phyloP scores from a whole-genome alignment of 2,113 vertebrate species.

The Phoenicopterus ruber region DNA sequence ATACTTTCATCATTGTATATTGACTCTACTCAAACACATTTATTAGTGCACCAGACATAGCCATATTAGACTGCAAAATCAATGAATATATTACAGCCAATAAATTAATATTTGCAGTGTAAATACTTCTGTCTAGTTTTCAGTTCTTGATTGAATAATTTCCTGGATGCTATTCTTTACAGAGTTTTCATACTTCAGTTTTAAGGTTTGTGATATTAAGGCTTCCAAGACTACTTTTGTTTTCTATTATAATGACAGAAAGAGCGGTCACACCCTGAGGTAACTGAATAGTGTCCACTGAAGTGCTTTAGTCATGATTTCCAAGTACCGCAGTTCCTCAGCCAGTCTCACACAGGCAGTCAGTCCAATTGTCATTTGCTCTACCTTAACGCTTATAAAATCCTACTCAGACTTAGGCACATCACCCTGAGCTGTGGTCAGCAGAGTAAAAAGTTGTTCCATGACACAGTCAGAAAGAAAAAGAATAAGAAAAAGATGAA shows the following conservation, averaged over 20 bases:
- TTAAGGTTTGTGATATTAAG: background rate
- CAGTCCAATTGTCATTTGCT: background rate
- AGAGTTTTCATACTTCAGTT: background rate
- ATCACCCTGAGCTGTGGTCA: background rate
- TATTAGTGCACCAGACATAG: background rate
- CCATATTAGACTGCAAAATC: background rate
- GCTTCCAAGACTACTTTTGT: background rate
- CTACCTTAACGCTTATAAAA: background rate
- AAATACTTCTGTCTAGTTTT: constrained; percentile 11
- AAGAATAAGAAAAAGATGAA: background rate
- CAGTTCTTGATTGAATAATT: background rate
- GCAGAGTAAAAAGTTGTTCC: background rate
- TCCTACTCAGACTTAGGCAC: background rate
- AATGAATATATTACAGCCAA: background rate
- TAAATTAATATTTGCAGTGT: constrained; percentile 1
- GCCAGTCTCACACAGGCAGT: background rate
- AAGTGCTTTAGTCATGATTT: background rate
- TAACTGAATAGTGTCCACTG: background rate
- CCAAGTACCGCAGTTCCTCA: background rate
- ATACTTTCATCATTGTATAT: background rate
- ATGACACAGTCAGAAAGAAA: background rate
- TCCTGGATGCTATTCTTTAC: background rate
- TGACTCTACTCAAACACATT: background rate
- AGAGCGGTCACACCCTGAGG: background rate
- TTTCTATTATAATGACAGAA: background rate